phyloP scores from a whole-genome alignment of 2,888 invertebrate species.

The Cerastis rubricosa region DNA sequence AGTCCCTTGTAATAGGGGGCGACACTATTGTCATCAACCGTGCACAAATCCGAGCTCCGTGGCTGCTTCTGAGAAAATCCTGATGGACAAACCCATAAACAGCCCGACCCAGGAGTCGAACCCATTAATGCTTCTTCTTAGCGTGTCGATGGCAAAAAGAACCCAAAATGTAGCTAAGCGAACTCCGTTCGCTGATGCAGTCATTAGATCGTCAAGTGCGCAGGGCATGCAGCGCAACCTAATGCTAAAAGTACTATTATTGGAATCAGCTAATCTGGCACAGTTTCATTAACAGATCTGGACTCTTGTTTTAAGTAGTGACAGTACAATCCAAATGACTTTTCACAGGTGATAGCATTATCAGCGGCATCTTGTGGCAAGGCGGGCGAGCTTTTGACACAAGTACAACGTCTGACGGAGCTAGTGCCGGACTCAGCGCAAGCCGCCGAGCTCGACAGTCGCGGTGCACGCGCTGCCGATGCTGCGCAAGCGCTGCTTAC shows the following conservation, averaged over 20 bases:
- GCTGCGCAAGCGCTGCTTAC: constrained; percentile 71
- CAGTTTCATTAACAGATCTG: neutral
- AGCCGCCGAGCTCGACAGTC: constrained; percentile 67
- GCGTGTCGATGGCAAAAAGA: neutral
- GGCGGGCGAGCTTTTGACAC: constrained; percentile 71
- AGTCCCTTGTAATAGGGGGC: no score
- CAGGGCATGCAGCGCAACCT: neutral
- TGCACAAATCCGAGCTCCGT: no score
- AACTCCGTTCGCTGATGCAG: neutral
- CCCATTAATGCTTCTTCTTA: no score
- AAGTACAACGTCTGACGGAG: constrained; percentile 70
- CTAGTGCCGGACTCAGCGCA: constrained; percentile 52
- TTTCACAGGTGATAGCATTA: constrained; percentile 34
- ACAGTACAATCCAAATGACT: neutral
- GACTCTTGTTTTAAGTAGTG: neutral
- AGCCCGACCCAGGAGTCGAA: no score
- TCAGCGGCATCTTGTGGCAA: constrained; percentile 71
- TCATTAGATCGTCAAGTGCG: no score
- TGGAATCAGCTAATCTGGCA: neutral
- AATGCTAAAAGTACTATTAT: neutral
- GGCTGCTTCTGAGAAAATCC: no score
- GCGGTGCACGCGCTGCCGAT: constrained; percentile 66
- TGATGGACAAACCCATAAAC: no score
- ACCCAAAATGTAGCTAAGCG: neutral
- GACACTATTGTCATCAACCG: no score